Evolutionary conservation across 2,888 invertebrate species (phyloP).

Genomic region (Diplazon laetatorius): DNA sequence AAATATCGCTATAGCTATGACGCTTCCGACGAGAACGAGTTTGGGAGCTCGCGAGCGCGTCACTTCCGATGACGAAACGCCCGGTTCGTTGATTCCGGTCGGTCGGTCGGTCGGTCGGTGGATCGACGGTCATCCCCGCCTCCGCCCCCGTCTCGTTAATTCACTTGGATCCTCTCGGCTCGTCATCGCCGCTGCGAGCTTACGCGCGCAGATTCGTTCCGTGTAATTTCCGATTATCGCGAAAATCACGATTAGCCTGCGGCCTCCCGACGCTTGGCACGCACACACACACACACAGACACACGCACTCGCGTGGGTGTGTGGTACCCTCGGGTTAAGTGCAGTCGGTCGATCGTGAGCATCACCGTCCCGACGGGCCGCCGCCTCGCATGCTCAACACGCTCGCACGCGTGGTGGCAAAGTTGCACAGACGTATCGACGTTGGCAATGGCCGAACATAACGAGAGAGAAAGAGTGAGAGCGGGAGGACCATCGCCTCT

Average conservation of each 20-base stretch:
- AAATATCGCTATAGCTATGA: too few relatives aligned
- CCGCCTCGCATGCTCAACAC: not conserved
- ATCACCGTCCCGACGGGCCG: constrained; percentile 1
- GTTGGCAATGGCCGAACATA: not conserved
- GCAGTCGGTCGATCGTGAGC: constrained; percentile 52
- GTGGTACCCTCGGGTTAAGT: constrained; percentile 34
- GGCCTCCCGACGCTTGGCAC: constrained; percentile 49
- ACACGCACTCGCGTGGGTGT: too few relatives aligned
- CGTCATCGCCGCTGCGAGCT: constrained; percentile 62
- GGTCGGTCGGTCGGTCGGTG: constrained; percentile 24
- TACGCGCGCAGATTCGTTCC: constrained; percentile 35
- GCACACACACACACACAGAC: too few relatives aligned
- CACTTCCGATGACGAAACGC: constrained; percentile 58
- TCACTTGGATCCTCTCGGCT: constrained; percentile 60
- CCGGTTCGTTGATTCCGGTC: constrained; percentile 38
- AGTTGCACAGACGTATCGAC: constrained; percentile 1
- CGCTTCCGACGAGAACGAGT: constrained; percentile 6
- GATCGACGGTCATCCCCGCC: constrained; percentile 10
- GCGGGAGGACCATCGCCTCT: too few relatives aligned
- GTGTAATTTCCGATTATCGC: constrained; percentile 72
- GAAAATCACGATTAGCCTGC: constrained; percentile 70
- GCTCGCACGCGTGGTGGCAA: not conserved
- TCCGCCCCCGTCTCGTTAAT: constrained; percentile 48
- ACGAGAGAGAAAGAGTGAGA: too few relatives aligned
- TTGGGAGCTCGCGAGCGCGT: constrained; percentile 50